These are phyloP conservation scores for Xenotilapia leptura DNA, from an alignment of 2,113 vertebrate genomes.

Conservation along the genomic window DNA sequence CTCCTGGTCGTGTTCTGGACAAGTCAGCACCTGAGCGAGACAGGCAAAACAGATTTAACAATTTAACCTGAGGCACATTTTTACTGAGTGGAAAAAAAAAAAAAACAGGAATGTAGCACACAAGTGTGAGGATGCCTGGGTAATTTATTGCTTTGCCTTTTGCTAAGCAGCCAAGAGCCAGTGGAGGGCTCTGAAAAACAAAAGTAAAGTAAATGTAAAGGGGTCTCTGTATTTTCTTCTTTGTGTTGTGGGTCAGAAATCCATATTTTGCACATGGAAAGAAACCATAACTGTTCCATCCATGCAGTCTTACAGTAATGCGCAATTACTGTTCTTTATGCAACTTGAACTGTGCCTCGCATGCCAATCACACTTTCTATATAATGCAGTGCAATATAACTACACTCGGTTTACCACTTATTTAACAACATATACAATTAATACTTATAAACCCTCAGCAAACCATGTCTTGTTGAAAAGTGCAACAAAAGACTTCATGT, in stretches of 20 bases:
- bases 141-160: neutral
- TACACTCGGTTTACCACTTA: neutral
- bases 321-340: fast-evolving
- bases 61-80: neutral
- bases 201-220: neutral
- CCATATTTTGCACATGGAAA: neutral
- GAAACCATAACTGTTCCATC: neutral
- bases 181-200: neutral
- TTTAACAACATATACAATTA: neutral
- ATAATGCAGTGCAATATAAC: neutral
- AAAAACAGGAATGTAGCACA: neutral
- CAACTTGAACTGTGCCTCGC: fast-evolving
- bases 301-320: neutral
- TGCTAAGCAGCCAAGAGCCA: neutral
- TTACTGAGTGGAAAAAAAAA: neutral
- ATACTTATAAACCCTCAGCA: neutral
- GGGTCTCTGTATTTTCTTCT: neutral
- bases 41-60: neutral
- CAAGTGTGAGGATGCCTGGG: neutral
- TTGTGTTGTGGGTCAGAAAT: neutral
- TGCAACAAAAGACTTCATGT: neutral
- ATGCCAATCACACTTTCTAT: neutral
- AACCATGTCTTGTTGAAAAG: neutral
- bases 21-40: slow-evolving; percentile 64
- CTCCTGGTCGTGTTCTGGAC: slow-evolving; percentile 78